These are phyloP conservation scores for Chunga burmeisteri DNA, from an alignment of 2,113 vertebrate species.

Conservation along the genomic window DNA sequence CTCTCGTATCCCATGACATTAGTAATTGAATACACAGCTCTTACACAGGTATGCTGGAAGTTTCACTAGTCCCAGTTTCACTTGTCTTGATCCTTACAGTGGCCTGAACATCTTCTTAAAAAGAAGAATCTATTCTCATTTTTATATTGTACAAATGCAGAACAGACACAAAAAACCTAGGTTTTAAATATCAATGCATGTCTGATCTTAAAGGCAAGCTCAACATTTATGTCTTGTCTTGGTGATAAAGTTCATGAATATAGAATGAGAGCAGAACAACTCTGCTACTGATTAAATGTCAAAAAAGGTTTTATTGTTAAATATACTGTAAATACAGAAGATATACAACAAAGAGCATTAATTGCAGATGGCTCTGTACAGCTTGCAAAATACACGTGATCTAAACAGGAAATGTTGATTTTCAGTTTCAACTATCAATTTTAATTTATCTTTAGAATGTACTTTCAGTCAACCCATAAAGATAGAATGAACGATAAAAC, in stretches of 20 bases:
- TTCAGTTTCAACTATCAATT: slow-evolving; percentile 17
- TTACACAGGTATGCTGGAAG: background rate
- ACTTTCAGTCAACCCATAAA: background rate
- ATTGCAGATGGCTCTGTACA: slow-evolving; percentile 11
- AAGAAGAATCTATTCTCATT: background rate
- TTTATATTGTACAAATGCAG: background rate
- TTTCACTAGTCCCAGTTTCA: background rate
- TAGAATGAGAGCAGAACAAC: slow-evolving; percentile 55
- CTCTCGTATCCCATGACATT: background rate
- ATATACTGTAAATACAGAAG: slow-evolving; percentile 52
- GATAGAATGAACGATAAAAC: background rate
- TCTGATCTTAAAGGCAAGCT: slow-evolving; percentile 34
- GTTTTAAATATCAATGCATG: slow-evolving; percentile 2
- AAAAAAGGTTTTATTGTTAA: slow-evolving; percentile 66
- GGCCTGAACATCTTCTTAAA: background rate
- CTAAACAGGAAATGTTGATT: background rate
- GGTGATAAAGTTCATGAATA: slow-evolving; percentile 65
- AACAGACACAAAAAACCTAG: background rate
- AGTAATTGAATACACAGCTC: background rate
- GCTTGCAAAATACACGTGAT: slow-evolving; percentile 3
- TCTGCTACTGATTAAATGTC: slow-evolving; percentile 65
- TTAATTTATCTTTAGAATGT: background rate
- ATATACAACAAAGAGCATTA: slow-evolving; percentile 56
- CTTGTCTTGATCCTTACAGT: background rate
- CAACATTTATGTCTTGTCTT: slow-evolving; percentile 58